Base-by-base conservation (phyloP, 2,888 invertebrate genomes). In the Rhyacophila evoluta region DNA sequence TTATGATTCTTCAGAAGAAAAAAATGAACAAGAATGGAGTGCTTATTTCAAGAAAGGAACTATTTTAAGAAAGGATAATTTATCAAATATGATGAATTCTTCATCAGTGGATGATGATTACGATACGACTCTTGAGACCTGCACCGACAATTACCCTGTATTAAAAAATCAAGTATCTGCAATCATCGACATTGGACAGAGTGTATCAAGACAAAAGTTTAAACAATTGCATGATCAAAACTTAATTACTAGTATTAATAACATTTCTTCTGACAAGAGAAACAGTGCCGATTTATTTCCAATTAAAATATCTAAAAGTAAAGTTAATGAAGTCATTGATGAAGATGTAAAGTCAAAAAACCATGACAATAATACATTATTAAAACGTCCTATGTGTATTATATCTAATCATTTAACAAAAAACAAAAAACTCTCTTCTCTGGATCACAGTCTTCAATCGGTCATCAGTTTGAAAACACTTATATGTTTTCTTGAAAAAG, bases 1-100 rank as follows among this genome's bases (percentile, higher is more conserved):
- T 81, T 83, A 91, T 27, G 85, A 89, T 71, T 88, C 89, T 85
- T 82, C 90, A 74, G 87, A 90, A 80, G 84, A 87, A 74, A 85
- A 85, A 36, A 68, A 39, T 29, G 38, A 55, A 27, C 12, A 37
- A 1, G 55, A 74, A n/a, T 78, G 74, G 74, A 70, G 74, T 55
- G 74, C 74, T 28, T 38, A 71, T 55, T 69, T 55, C 4, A 69
- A 69, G 11, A 33, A 27, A 28, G 19, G 2, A 15, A 27, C 12
- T 11, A 69, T 12, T 12, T 27, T 8, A 27, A 69, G 36, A 11
- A 37, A 75, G 15, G 39, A 28, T 19, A 29, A 41, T 70, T 1
- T 70, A 10, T 70, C 27, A 4, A 3, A 37, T 28, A 39, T 70
- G 10, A 69, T 70, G 10, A 15, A 75, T 39, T 75, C 70, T 11